Evolutionary conservation across 2,797 vertebrate genomes (phyloP).

Genomic region (Acanthopagrus latus): DNA sequence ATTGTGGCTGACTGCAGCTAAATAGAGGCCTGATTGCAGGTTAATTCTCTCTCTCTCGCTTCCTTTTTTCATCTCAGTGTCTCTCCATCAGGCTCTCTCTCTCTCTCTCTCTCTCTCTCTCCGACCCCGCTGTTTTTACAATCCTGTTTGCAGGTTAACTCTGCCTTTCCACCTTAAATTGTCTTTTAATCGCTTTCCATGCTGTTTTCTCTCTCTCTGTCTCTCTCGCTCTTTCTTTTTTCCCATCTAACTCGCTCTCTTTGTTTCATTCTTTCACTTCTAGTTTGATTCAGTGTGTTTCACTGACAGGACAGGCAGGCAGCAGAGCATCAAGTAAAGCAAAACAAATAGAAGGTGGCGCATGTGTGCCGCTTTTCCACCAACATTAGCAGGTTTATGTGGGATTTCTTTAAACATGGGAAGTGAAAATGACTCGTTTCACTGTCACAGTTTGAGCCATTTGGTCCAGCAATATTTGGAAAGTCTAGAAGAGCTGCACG

Average conservation of each 20-base stretch:
- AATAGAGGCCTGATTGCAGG: conserved; percentile 75
- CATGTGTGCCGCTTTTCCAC: not conserved
- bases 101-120: conserved; percentile 29
- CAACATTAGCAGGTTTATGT: not conserved
- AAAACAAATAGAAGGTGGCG: not conserved
- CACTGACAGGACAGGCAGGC: conserved; percentile 10
- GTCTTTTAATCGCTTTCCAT: conserved; percentile 44
- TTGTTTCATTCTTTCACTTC: not conserved
- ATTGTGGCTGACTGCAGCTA: conserved; percentile 74
- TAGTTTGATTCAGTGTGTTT: not conserved
- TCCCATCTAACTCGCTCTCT: not conserved
- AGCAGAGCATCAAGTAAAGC: no score
- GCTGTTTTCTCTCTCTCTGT: conserved; percentile 1
- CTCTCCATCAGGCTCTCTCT: conserved; percentile 34
- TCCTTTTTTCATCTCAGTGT: conserved; percentile 13
- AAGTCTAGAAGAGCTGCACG: no score
- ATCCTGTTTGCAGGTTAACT: conserved; percentile 53
- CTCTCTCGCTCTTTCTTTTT: not conserved
- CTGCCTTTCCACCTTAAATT: conserved; percentile 45
- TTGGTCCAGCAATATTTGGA: no score
- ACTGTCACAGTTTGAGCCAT: no score
- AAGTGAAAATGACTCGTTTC: no score
- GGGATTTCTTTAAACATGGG: no score
- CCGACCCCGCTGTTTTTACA: conserved; percentile 11
- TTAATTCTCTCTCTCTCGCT: conserved; percentile 70